Percentiles rank a stretch among this genome's conserved stretches.
These are phyloP conservation scores for Danio kyathit DNA, from an alignment of 2,797 vertebrate genomes.

Conservation along the genomic window DNA sequence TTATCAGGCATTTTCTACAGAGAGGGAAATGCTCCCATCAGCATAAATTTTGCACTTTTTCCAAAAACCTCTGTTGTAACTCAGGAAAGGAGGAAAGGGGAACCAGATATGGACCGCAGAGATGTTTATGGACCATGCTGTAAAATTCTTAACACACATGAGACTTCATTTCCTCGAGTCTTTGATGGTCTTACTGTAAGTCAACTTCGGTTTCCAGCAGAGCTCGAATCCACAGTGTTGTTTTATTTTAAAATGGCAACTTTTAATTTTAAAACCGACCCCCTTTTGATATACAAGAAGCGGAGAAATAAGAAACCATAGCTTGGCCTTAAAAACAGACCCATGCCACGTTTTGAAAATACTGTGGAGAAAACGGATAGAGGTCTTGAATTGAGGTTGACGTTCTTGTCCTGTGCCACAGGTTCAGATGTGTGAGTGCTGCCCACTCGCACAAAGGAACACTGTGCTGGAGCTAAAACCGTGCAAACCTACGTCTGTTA, in stretches of 20 bases:
- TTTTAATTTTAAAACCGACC: constrained; percentile 49
- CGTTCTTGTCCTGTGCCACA: constrained; percentile 64
- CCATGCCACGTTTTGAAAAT: constrained; percentile 61
- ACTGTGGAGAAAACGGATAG: constrained; percentile 66
- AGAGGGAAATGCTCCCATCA: constrained; percentile 22
- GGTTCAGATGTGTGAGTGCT: constrained; percentile 65
- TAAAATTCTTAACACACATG: constrained; percentile 54
- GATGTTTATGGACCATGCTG: constrained; percentile 51
- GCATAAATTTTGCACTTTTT: constrained; percentile 35
- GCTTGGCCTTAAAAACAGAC: constrained; percentile 34
- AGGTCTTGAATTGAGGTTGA: constrained; percentile 72
- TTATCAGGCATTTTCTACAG: constrained; percentile 24
- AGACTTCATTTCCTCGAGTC: constrained; percentile 63
- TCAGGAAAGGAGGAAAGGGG: constrained; percentile 19
- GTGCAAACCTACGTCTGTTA: constrained; percentile 76
- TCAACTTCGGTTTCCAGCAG: constrained; percentile 65
- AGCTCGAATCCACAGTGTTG: constrained; percentile 50
- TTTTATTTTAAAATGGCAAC: constrained; percentile 65
- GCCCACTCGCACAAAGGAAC: constrained; percentile 73
- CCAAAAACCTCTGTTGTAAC: constrained; percentile 34
- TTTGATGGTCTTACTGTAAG: constrained; percentile 52
- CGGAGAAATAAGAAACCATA: constrained; percentile 63
- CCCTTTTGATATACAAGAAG: constrained; percentile 76
- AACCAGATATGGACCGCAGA: constrained; percentile 42
- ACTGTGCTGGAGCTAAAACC: constrained; percentile 73